Evolutionary conservation across 2,888 invertebrate species (phyloP), one percentile per base, ranked within the genome.

Genomic region (Lasioglossum lativentre): DNA sequence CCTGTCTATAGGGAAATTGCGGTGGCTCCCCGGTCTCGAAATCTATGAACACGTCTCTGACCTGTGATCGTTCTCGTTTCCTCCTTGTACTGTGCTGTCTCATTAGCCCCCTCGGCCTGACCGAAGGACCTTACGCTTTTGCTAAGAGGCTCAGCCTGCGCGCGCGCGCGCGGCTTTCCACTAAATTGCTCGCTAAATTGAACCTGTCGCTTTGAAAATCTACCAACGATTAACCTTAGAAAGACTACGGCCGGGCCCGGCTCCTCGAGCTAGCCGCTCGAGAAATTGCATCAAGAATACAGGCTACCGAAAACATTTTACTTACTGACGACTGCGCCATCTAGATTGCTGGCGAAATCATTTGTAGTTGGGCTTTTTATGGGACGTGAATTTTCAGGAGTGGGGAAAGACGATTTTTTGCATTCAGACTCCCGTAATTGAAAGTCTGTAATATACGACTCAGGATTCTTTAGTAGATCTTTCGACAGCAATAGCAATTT

Each of bases 1-100:
- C 68, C 80, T 84, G 86, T 85, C 85, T 89, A 85, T 86, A 84
- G 88, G 89, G 88, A 89, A 89, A 89, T 89, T 89, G 89, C 85
- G 86, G 89, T 80, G 75, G 83, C 80, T 5, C 81, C 80, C 83
- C 52, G 45, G 34, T 45, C 63, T 68, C 66, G 80, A 88, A 89
- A 89, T 89, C 88, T 79, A 81, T 84, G 86, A 85, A 84, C 76
- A 83, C 47, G 78, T 75, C 74, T 40, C 38, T 63, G 38, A 76
- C 56, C 77, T 77, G 76, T 75, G 85, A 85, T 84, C 84, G 80
- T 78, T 10, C 68, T 75, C 80, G 73, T 75, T 68, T 59, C 38
- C 71, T 70, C 56, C 70, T 52, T 63, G 63, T 76, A 59, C 47
- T 34, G 16, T 66, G 76, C 71, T 47, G 83, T 76, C 83, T 83